A percentile compares a stretch with the other conserved stretches of the same genome.
Conservation (phyloP, 1,140 invertebrate genomes). For the Ylistrum balloti region DNA sequence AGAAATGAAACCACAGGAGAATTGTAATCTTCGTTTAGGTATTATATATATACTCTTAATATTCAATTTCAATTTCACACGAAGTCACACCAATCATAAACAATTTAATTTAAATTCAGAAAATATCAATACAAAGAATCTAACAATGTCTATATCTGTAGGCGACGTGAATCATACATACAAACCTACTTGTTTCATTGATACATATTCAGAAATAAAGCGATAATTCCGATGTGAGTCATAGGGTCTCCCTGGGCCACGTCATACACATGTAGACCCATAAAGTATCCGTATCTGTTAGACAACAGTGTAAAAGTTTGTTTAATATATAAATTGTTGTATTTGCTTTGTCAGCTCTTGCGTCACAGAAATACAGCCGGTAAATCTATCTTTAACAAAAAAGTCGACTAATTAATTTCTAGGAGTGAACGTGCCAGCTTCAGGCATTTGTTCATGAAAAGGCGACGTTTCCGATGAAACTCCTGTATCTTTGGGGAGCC, state of each 20-base stretch:
- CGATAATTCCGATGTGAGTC: neutral
- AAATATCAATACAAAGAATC: neutral
- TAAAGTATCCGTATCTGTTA: neutral
- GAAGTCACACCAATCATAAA: neutral
- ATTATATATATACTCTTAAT: too few species aligned
- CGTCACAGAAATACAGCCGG: neutral
- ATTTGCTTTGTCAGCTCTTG: constrained; percentile 4
- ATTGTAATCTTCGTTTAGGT: too few species aligned
- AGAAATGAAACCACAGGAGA: too few species aligned
- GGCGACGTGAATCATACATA: neutral
- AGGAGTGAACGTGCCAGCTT: constrained; percentile 1
- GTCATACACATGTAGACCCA: neutral
- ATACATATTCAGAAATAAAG: neutral
- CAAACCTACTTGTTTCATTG: neutral
- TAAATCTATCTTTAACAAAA: neutral
- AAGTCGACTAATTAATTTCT: constrained; percentile 11
- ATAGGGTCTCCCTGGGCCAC: neutral
- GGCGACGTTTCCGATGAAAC: neutral
- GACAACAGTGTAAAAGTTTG: neutral
- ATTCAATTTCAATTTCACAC: neutral
- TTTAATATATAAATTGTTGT: neutral
- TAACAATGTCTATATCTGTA: neutral
- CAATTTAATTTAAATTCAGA: neutral
- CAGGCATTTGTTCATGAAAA: neutral
- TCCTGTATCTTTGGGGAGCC: neutral